These are phyloP conservation scores for Bucco capensis DNA, from an alignment of 2,113 vertebrate genomes.

Conservation along the genomic window DNA sequence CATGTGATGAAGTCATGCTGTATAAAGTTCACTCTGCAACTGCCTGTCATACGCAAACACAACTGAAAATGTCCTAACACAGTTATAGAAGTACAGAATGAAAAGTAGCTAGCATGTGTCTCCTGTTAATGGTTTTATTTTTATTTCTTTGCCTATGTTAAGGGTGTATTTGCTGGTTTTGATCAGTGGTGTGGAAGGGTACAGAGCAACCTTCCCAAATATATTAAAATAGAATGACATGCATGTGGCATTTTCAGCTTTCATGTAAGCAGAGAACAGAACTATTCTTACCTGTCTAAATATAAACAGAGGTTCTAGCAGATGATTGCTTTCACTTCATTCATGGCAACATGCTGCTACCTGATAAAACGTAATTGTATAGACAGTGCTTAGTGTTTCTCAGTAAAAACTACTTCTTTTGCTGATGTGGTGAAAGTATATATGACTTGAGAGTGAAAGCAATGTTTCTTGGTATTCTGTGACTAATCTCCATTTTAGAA, in stretches of 20 bases:
- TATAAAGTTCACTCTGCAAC: slow-evolving; percentile 4
- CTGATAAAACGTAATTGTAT: neutral
- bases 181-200: neutral
- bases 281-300: neutral
- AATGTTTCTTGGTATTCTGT: neutral
- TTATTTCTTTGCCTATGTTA: neutral
- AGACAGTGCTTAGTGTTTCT: neutral
- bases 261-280: neutral
- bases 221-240: rapidly evolving
- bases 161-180: neutral
- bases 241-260: rapidly evolving
- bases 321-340: neutral
- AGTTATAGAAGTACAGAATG: neutral
- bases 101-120: rapidly evolving
- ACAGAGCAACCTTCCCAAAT: neutral
- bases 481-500: neutral
- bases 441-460: neutral
- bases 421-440: neutral
- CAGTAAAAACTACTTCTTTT: neutral
- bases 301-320: neutral
- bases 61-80: neutral
- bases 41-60: neutral
- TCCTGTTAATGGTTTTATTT: neutral
- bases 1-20: neutral
- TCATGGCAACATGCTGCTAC: neutral